Evolutionary conservation across 2,797 vertebrate species (phyloP).

Genomic region (Lerista edwardsae): DNA sequence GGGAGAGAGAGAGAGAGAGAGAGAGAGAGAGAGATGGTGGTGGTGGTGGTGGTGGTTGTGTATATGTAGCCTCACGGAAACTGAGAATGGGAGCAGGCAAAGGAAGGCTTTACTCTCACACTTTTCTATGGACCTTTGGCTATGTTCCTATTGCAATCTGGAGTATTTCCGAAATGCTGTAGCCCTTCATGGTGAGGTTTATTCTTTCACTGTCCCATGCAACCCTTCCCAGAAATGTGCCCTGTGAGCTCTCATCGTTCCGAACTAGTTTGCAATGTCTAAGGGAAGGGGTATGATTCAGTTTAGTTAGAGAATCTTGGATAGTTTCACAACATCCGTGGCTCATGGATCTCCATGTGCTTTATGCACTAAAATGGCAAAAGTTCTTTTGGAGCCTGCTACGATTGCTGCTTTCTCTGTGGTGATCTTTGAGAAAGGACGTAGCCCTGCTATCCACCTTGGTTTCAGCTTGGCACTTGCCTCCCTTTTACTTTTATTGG

Average conservation of each 20-base stretch:
- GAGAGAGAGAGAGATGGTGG: too few relatives aligned
- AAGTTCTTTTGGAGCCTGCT: slow-evolving; percentile 32
- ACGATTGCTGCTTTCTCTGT: background rate
- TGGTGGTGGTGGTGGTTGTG: slow-evolving; percentile 3
- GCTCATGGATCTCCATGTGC: background rate
- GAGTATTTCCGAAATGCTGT: slow-evolving; percentile 32
- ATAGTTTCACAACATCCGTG: slow-evolving; percentile 44
- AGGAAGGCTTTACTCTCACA: slow-evolving; percentile 48
- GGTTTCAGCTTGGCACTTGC: background rate
- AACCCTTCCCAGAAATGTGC: background rate
- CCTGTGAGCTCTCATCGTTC: background rate
- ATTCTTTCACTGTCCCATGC: background rate
- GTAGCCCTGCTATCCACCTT: accelerated
- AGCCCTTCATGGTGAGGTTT: slow-evolving; percentile 29
- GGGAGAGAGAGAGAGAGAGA: too few relatives aligned
- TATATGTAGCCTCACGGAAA: slow-evolving; percentile 31
- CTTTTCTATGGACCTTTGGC: slow-evolving; percentile 37
- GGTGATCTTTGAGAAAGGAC: background rate
- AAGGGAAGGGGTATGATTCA: background rate
- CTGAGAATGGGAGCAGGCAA: slow-evolving; percentile 51
- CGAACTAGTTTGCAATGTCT: accelerated
- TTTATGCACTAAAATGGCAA: slow-evolving; percentile 13
- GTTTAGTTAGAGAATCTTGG: slow-evolving; percentile 46
- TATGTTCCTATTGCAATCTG: slow-evolving; percentile 33
- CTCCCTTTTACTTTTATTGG: background rate